Evolutionary conservation across 1,140 invertebrate genomes (phyloP).

Genomic region (Papilio aristodemus): DNA sequence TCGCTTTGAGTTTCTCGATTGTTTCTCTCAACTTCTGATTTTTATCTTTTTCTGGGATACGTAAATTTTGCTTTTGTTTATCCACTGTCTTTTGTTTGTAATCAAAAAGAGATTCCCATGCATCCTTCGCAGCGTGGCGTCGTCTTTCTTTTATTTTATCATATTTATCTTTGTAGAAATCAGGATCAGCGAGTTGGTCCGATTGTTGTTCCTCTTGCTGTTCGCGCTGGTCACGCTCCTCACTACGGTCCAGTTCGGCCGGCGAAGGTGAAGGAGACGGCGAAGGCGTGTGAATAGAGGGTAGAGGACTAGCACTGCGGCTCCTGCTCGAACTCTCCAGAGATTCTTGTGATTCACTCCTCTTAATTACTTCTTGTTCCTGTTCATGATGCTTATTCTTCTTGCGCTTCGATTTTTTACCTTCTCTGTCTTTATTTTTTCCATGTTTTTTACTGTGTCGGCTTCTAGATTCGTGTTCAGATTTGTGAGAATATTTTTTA

Average conservation of each 20-base stretch:
- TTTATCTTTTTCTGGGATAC: slow-evolving; percentile 78
- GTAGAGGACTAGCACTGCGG: slow-evolving; percentile 70
- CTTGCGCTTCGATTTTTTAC: slow-evolving; percentile 73
- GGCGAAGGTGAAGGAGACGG: slow-evolving; percentile 60
- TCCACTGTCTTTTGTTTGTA: slow-evolving; percentile 65
- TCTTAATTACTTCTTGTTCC: slow-evolving; percentile 51
- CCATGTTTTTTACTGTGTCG: slow-evolving; percentile 64
- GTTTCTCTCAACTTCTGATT: slow-evolving; percentile 82
- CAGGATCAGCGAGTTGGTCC: slow-evolving; percentile 55
- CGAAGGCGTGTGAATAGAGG: slow-evolving; percentile 68
- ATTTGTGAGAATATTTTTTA: slow-evolving; percentile 62
- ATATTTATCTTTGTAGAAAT: slow-evolving; percentile 81
- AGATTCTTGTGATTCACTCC: slow-evolving; percentile 58
- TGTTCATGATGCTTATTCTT: slow-evolving; percentile 65
- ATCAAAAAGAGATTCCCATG: slow-evolving; percentile 68
- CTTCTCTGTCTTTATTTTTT: slow-evolving; percentile 67
- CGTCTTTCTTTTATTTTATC: slow-evolving; percentile 85
- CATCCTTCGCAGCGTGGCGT: slow-evolving; percentile 78
- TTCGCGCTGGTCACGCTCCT: slow-evolving; percentile 44
- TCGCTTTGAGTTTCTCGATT: slow-evolving; percentile 84
- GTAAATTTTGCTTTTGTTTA: slow-evolving; percentile 64
- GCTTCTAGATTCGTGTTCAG: slow-evolving; percentile 55
- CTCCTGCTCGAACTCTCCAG: slow-evolving; percentile 73
- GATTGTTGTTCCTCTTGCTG: slow-evolving; percentile 32
- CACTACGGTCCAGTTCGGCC: slow-evolving; percentile 25